Base-by-base conservation (phyloP, 2,797 vertebrate species). In the Gallinago nigripennis region DNA sequence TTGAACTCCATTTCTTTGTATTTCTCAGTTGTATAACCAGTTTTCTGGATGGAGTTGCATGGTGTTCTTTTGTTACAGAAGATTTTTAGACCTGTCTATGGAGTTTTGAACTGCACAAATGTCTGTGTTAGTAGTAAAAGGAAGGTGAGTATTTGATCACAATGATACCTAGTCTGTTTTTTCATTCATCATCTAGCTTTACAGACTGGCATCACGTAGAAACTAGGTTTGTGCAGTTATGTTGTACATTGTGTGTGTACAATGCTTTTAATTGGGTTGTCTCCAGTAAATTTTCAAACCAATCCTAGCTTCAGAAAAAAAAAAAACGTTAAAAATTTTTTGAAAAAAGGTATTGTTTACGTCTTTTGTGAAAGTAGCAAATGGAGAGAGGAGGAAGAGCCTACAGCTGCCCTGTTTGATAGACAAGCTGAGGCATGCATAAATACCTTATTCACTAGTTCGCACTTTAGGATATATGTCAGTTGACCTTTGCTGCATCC, bases 331-430 rank as follows among this genome's bases (percentile, higher is more conserved):
- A 9, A 50, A 51, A 73, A 8, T 0, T 54, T 86, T 85, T 85
- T 81, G 1, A 0, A 18, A 58, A 77, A 58, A 37, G 0, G 1
- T 56, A 27, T n/a, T 2, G 0, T 37, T 60, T 63, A 56, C 1
- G 1, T 79, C 14, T 51, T 73, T 83, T 68, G 18, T 61, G 58
- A 54, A 92, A 66, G 12, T 12, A 76, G 7, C 10, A 70, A 66
- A 73, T 4, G 11, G 25, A 90, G 8, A 50, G 15, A 61, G 39
- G 6, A 65, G 15, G 19, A 82, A 25, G 12, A 79, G 2, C 8
- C 24, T 60, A 24, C 18, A 76, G 11, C 16, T 83, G 19, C 25
- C 21, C 35, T 63, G 15, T 31, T 31, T 82, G n/a, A n/a, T 1
- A 46, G 19, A 78, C 80, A 77, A 86, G 14, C 16, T 48, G 56